A percentile compares a stretch with the other conserved stretches of the same genome.
Conservation (phyloP, 2,113 vertebrate genomes). For the Myotis lucifugus region DNA sequence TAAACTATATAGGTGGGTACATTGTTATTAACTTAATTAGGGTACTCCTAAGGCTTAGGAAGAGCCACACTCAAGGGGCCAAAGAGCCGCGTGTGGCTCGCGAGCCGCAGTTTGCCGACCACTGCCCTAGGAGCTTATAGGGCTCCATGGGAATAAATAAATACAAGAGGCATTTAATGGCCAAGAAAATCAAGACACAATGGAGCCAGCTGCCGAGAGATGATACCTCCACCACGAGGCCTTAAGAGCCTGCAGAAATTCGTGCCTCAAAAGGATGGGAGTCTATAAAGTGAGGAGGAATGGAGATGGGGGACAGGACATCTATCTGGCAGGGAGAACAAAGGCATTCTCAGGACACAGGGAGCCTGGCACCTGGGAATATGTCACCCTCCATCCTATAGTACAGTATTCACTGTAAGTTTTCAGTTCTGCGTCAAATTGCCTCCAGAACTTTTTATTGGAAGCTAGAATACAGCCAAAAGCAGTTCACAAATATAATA, state of each 20-base stretch:
- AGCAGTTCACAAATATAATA: neutral
- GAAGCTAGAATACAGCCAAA: neutral
- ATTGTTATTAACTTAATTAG: too few relatives aligned
- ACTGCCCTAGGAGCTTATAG: neutral
- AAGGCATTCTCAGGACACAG: neutral
- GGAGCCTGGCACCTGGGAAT: neutral
- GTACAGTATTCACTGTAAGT: neutral
- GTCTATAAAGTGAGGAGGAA: neutral
- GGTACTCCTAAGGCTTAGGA: too few relatives aligned
- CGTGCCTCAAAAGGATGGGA: neutral
- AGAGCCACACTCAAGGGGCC: too few relatives aligned
- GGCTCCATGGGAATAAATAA: neutral
- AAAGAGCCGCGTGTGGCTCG: too few relatives aligned
- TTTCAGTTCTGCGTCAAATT: neutral
- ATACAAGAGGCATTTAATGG: neutral
- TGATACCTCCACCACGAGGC: neutral
- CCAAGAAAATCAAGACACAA: neutral
- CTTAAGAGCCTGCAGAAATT: neutral
- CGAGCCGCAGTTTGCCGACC: too few relatives aligned
- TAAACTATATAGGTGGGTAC: too few relatives aligned
- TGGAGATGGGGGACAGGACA: neutral
- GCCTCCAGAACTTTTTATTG: neutral
- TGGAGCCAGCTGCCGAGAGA: neutral
- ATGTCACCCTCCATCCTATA: neutral
- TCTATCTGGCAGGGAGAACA: neutral